Base-by-base conservation (phyloP, 2,888 invertebrate genomes). In the Drosophila tanythrix region DNA sequence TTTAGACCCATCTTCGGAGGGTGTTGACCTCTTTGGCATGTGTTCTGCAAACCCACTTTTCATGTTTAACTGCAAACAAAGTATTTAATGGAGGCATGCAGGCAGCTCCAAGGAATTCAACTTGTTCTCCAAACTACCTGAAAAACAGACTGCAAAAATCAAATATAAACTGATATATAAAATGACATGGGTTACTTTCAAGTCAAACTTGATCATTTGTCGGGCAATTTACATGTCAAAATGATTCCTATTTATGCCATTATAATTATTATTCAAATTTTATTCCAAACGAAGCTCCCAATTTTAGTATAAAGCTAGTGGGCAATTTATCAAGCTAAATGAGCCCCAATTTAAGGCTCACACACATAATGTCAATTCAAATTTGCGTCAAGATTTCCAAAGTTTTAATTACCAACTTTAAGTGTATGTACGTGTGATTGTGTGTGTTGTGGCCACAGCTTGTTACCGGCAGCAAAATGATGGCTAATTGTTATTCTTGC, bases 401-500 rank as follows among this genome's bases (percentile, higher is more conserved):
- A 75, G 79, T 68, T 82, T 88, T 84, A 88, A 88, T 83, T 88
- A 82, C 71, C 59, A 67, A 50, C 60, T 60, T 59, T 46, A 43
- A n/a, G 46, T 25, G 25, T 15, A 7, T 25, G 2, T 46, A 25
- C 15, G 46, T 46, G 25, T 25, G 25, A 46, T 15, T 46, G 46
- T 36, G 56, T 58, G n/a, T 36, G 50, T 56, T 56, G 70, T 59
- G 51, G 51, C 53, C 55, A 62, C 69, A 59, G 62, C 74, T 76
- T 62, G 74, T 78, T 82, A 68, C 66, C 65, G 72, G 74, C 88
- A 75, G 62, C 73, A 70, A 88, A 84, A 76, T 88, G 88, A 83
- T 83, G 88, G 80, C 80, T 83, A 83, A 83, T 83, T 83, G 86
- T 88, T 82, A 88, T 85, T 74, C 81, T 85, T 83, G 88, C 83